Evolutionary conservation across 35 echinoderm and acorn worm species (phyloP).

Genomic region (Ptychodera flava): DNA sequence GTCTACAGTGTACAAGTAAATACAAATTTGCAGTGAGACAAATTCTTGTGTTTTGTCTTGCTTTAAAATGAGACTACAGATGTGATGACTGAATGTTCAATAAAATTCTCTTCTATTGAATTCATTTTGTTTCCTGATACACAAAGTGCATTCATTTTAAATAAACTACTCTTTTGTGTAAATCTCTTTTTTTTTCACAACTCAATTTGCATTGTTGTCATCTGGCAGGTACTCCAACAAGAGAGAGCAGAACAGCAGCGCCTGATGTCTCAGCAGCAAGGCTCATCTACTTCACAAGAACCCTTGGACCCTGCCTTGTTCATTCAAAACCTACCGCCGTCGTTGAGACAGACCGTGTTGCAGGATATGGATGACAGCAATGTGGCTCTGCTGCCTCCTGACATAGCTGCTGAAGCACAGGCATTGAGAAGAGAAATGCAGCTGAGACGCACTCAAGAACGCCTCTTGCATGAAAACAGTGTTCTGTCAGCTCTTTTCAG

Average conservation of each 20-base stretch:
- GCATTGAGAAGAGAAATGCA: conserved; percentile 65
- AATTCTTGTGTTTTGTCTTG: too few species aligned
- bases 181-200: too few species aligned
- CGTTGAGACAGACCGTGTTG: conserved; percentile 83
- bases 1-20: too few species aligned
- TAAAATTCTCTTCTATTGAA: too few species aligned
- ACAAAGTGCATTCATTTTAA: too few species aligned
- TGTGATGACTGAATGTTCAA: too few species aligned
- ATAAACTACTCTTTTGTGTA: too few species aligned
- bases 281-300: conserved; percentile 27
- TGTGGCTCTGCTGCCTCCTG: conserved; percentile 77
- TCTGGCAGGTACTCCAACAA: conserved; percentile 90
- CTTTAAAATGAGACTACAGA: too few species aligned
- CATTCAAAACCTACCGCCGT: conserved; percentile 88
- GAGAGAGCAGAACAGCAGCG: conserved; percentile 92
- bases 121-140: too few species aligned
- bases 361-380: conserved; percentile 90
- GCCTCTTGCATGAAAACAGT: conserved; percentile 28
- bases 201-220: too few species aligned
- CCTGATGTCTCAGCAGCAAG: conserved; percentile 43
- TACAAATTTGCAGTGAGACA: too few species aligned
- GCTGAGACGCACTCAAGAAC: conserved; percentile 76
- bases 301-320: conserved; percentile 82
- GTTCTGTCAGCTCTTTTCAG: conserved; percentile 57
- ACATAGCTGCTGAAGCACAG: conserved; percentile 88